Evolutionary conservation across 2,888 invertebrate species (phyloP), one percentile per base, ranked within the genome.

Genomic region (Rhagonycha lutea): DNA sequence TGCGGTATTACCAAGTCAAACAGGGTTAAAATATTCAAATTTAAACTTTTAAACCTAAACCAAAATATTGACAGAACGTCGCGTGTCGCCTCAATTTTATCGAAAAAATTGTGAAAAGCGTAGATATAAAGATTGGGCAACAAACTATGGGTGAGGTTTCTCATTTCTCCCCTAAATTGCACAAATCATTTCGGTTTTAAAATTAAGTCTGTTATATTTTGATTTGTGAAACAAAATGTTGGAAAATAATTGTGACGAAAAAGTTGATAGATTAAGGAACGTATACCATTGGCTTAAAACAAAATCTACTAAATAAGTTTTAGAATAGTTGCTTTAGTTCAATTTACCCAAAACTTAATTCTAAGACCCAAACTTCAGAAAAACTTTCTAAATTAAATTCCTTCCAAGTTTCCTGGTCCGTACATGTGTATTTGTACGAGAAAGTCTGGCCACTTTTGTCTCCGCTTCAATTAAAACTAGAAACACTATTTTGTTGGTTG

Each of bases 301-400:
- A 69, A 78, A 78, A 75, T 73, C 75, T 75, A 61, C 81, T 84
- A 85, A 85, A 84, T 85, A 84, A 85, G 84, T 85, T 85, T 81
- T 81, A 74, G 80, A 83, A 86, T 85, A 86, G 86, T 85, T 86
- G 78, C 81, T 78, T 81, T 83, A 82, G 83, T 84, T 82, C 83
- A 84, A 84, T 85, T 85, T 82, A 75, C 75, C 78, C 75, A 78
- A 78, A 84, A 84, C 85, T 84, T 83, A 84, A 83, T 85, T 85
- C 83, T 80, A 77, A 78, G 78, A 78, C 75, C 81, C 79, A 80
- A 83, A 83, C 83, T 83, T 82, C 79, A 80, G 83, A 84, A 85
- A 85, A 86, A 85, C 84, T 86, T 86, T 83, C 83, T 79, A 85
- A 86, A 86, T 85, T 86, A 85, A 85, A 86, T 85, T 86, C 85